Conservation (phyloP, 2,797 vertebrate species). For the Apogon hyalosoma region DNA sequence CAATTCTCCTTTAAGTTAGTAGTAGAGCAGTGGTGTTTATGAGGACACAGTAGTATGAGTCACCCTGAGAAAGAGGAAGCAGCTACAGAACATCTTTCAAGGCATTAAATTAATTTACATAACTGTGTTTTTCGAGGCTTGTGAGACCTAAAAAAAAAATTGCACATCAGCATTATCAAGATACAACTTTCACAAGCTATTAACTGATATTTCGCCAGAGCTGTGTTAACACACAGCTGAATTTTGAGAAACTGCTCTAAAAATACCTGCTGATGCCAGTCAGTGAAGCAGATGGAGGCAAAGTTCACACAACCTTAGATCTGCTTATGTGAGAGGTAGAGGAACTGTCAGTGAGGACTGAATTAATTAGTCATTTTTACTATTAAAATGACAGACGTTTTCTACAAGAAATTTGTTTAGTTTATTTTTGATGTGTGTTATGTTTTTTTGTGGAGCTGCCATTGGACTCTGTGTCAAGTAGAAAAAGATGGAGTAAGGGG, state of each 20-base stretch:
- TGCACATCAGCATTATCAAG: slow-evolving; percentile 72
- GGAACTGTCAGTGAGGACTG: too few relatives aligned
- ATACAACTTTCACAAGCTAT: slow-evolving; percentile 78
- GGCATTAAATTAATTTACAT: slow-evolving; percentile 65
- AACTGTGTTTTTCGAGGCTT: slow-evolving; percentile 62
- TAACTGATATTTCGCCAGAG: slow-evolving; percentile 74
- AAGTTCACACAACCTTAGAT: not conserved
- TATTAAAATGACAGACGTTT: too few relatives aligned
- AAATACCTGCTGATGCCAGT: slow-evolving; percentile 53
- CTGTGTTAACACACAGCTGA: slow-evolving; percentile 66
- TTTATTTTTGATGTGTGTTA: too few relatives aligned
- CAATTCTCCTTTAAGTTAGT: slow-evolving; percentile 9
- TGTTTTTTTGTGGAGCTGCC: too few relatives aligned
- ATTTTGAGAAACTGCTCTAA: slow-evolving; percentile 69
- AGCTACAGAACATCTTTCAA: slow-evolving; percentile 67
- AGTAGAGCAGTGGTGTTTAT: slow-evolving; percentile 48
- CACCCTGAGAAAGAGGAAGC: slow-evolving; percentile 70
- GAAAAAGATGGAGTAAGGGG: too few relatives aligned
- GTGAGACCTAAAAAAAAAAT: slow-evolving; percentile 21
- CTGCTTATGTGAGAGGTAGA: too few relatives aligned
- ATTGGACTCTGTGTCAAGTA: too few relatives aligned
- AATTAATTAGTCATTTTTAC: too few relatives aligned
- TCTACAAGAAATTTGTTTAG: too few relatives aligned
- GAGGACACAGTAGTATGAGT: slow-evolving; percentile 74
- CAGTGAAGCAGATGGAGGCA: not conserved